Evolutionary conservation across 2,113 vertebrate species (phyloP).

Genomic region (Corythaixoides concolor): DNA sequence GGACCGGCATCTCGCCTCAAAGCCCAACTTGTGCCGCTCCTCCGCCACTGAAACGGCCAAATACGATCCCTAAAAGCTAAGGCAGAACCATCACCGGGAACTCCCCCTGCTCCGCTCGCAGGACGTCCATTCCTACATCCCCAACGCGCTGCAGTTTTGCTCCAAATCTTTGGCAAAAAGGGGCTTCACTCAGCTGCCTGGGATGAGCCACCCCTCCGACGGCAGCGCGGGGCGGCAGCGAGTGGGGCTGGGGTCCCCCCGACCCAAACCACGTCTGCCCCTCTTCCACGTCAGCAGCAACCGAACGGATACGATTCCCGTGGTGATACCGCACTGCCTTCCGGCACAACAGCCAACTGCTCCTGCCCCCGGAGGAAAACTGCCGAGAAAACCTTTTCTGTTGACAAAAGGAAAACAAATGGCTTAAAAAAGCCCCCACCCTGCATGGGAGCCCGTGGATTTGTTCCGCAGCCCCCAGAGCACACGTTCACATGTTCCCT

Average conservation of each 20-base stretch:
- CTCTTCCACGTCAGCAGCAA: neutral
- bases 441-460: neutral
- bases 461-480: neutral
- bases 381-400: neutral
- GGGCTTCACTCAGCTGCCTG: neutral
- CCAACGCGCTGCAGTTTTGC: neutral
- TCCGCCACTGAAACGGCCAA: too few species aligned
- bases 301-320: neutral
- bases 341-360: neutral
- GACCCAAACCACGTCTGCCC: neutral
- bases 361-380: neutral
- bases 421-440: neutral
- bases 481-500: neutral
- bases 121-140: neutral
- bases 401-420: neutral
- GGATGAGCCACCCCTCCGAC: neutral
- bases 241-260: neutral
- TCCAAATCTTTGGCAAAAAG: neutral
- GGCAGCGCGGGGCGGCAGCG: neutral
- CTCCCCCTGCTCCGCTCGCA: neutral
- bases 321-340: neutral
- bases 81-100: fast-evolving
- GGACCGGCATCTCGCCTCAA: neutral
- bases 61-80: too few species aligned
- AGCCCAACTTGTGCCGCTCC: neutral